Base-by-base conservation (phyloP, 2,888 invertebrate genomes). In the Acleris emargana region DNA sequence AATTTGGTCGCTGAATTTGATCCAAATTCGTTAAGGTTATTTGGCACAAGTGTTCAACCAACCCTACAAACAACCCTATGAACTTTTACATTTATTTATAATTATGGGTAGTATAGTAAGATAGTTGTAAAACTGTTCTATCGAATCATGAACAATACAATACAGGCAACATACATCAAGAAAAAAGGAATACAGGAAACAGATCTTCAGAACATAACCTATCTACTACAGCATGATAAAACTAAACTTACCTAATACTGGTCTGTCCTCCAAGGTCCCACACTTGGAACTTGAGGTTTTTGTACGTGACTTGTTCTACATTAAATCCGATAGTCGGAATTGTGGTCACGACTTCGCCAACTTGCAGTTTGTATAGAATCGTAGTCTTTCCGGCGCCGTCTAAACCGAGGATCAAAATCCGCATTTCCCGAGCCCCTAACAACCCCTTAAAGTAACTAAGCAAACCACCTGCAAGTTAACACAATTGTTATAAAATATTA, bases 331-430 rank as follows among this genome's bases (percentile, higher is more conserved):
- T 99, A 11, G 99, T 99, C 71, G 99, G 98, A 91, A 97, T 99
- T 43, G 99, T 99, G 58, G 99, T 99, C 28, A 99, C 99, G 63
- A 99, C 99, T 93, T 99, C 99, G 18, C 99, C 99, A 66, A 99
- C 99, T 94, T 99, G 99, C 80, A 99, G 93, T 93, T 97, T 96
- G 91, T 99, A 99, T 71, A 99, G 92, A 89, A 99, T 99, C 69
- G 99, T 99, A 0, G 99, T 99, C 94, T 99, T 99, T 73, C 99
- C 99, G 84, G 99, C 99, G 69, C 99, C 99, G 89, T 99, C 99
- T 75, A 99, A 93, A 5, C 99, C 99, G 64, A 99, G 94, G 87
- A 99, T 99, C 76, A 99, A 93, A 88, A 99, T 99, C 81, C 99
- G 94, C 97, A 99, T 98, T 94, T 99, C 99, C 79, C 99, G 96